These are phyloP conservation scores for Spheniscus humboldti DNA, from an alignment of 2,797 vertebrate genomes.

Conservation along the genomic window DNA sequence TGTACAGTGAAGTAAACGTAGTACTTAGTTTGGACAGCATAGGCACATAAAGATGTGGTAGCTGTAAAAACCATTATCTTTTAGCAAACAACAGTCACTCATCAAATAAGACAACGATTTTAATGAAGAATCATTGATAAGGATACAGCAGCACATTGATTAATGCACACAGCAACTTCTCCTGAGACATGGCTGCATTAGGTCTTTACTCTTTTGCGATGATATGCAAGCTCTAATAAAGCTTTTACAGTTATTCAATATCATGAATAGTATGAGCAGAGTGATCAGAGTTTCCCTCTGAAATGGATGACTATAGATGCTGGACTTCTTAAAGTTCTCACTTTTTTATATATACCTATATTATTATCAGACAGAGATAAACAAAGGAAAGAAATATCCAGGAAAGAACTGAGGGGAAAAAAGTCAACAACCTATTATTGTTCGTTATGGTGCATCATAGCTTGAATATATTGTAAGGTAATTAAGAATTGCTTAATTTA, in stretches of 20 bases:
- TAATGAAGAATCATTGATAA: conserved; percentile 60
- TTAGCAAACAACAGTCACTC: conserved; percentile 33
- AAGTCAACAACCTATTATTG: background rate
- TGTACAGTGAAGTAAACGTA: background rate
- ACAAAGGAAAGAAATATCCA: background rate
- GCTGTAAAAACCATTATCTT: conserved; percentile 19
- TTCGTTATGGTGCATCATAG: background rate
- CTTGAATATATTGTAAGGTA: background rate
- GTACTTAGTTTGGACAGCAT: background rate
- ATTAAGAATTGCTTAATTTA: background rate
- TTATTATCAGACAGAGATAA: background rate
- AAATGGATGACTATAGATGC: background rate
- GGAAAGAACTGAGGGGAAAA: background rate
- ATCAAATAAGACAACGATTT: conserved; percentile 56
- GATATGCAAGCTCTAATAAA: conserved; percentile 39
- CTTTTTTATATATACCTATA: background rate
- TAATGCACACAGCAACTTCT: background rate
- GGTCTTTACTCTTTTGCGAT: background rate
- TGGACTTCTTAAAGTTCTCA: background rate
- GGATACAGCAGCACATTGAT: conserved; percentile 9
- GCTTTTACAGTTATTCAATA: conserved; percentile 53
- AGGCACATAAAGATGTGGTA: background rate
- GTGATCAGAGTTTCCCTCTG: conserved; percentile 9
- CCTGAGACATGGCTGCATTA: conserved; percentile 24
- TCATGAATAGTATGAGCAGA: conserved; percentile 13